Evolutionary conservation across 2,113 vertebrate genomes (phyloP), one percentile per base, ranked within the genome.

Genomic region (Sinocyclocheilus rhinocerous): DNA sequence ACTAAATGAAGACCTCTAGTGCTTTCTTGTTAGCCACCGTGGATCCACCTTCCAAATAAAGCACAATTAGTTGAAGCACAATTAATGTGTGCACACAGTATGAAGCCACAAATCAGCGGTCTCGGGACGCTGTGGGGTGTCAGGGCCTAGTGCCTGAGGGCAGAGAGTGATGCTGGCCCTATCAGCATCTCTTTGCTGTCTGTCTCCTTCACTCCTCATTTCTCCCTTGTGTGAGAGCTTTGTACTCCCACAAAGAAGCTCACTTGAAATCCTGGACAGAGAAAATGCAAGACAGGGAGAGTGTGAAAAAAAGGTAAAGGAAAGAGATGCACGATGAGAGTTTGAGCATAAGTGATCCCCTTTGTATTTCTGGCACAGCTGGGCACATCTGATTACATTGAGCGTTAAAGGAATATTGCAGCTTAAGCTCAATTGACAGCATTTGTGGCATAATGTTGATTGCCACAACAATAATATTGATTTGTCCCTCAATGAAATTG

Each of bases 1-100:
- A 94, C 96, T 97, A 97, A 98, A 97, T 98, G 96, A 97, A 99
- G 97, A 98, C 96, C 96, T 98, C 95, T 94, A 95, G 96, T 96
- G 97, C 96, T 97, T 97, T 96, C 97, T 98, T 97, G 97, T 99
- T 97, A 97, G 96, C 95, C 93, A 94, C 94, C 95, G 97, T 95
- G 95, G 96, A 97, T 97, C 95, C 96, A 95, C 94, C 94, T 92
- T 95, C 95, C 95, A 94, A 93, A 97, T 95, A 96, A 97, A 96
- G 94, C 95, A 92, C 97, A 96, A 94, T 97, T 96, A 95, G 96
- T 97, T 96, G 94, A 70, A 70, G 42, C 26, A 45, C 79, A 70
- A n/a, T 72, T 83, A 83, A 95, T 94, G 45, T 12, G 45, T 48
- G 45, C 11, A 96, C 96, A 95, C 93, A 96, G 45, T 96, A 96